phyloP scores from a whole-genome alignment of 1,140 invertebrate species.

The Anastrepha ludens region DNA sequence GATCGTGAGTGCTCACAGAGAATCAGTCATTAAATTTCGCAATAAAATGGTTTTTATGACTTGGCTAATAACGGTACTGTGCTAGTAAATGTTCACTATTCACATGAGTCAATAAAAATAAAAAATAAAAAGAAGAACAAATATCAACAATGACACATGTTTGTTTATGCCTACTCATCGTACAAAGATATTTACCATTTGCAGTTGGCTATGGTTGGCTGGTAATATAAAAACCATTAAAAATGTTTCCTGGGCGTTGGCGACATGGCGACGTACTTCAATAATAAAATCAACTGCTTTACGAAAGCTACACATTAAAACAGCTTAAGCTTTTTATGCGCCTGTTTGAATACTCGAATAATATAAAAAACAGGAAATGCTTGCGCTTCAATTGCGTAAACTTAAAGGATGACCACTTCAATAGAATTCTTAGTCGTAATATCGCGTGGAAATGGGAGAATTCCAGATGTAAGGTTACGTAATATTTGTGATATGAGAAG shows the following conservation, averaged over 20 bases:
- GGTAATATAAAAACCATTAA: background rate
- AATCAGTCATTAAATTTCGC: background rate
- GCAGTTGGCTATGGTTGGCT: background rate
- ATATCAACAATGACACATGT: constrained; percentile 6
- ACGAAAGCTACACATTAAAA: background rate
- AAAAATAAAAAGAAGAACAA: background rate
- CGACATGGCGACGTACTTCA: background rate
- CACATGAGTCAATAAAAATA: constrained; percentile 4
- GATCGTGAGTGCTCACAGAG: background rate
- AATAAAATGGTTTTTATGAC: constrained; percentile 27
- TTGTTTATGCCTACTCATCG: background rate
- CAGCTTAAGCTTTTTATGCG: background rate
- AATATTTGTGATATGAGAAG: too few relatives aligned
- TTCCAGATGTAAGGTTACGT: too few relatives aligned
- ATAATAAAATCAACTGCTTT: background rate
- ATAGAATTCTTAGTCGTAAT: too few relatives aligned
- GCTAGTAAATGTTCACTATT: background rate
- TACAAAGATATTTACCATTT: too few relatives aligned
- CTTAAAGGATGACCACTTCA: too few relatives aligned
- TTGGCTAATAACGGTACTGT: background rate
- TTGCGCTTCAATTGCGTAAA: too few relatives aligned
- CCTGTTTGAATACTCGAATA: too few relatives aligned
- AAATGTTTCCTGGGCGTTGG: constrained; percentile 7
- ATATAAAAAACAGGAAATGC: too few relatives aligned
- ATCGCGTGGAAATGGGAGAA: too few relatives aligned